phyloP scores from a whole-genome alignment of 2,797 vertebrate species.

The Eleutherodactylus coqui region DNA sequence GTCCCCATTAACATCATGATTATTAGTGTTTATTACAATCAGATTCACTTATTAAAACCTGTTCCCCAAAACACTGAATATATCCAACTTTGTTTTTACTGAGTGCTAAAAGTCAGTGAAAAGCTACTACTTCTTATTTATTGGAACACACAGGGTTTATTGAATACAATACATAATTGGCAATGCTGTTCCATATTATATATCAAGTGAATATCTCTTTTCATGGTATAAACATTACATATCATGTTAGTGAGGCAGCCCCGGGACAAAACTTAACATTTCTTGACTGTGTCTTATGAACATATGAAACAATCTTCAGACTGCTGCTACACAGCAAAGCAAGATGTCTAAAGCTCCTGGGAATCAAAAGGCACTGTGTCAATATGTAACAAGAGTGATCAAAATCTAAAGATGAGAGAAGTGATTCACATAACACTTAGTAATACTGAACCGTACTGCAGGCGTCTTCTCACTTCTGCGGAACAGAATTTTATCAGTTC shows the following conservation, averaged over 20 bases:
- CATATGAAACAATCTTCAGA: background rate
- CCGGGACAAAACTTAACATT: background rate
- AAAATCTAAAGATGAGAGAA: constrained; percentile 24
- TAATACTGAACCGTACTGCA: constrained; percentile 8
- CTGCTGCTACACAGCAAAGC: background rate
- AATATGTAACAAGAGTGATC: background rate
- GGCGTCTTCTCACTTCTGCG: constrained; percentile 3
- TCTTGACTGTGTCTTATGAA: background rate
- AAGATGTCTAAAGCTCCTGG: background rate
- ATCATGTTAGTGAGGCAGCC: background rate
- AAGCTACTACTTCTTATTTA: background rate
- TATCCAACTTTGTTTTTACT: background rate
- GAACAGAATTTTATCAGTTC: background rate
- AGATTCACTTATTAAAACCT: background rate
- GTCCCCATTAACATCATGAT: background rate
- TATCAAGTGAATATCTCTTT: background rate
- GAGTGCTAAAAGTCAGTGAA: background rate
- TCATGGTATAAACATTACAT: background rate
- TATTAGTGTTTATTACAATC: background rate
- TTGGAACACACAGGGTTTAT: background rate
- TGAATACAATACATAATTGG: background rate
- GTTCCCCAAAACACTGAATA: background rate
- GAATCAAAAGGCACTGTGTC: constrained; percentile 30
- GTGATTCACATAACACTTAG: constrained; percentile 12
- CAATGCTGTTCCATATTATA: background rate